A percentile compares a stretch with the other conserved stretches of the same genome.
Conservation (phyloP, 2,888 invertebrate genomes). For the Isotomurus palustris region DNA sequence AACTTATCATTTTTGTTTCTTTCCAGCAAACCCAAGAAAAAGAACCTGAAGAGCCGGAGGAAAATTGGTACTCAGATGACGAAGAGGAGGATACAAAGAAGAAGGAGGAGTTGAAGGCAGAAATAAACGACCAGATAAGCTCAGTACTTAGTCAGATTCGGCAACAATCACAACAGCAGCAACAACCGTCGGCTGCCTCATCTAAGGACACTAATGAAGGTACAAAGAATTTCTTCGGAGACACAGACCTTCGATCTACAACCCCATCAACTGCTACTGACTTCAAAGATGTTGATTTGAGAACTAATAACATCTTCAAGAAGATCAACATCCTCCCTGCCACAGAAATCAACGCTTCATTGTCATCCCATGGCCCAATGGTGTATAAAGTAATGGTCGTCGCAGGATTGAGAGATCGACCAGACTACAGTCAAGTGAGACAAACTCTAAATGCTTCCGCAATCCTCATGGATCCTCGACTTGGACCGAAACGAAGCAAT, state of each 20-base stretch:
- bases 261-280: constrained; percentile 47
- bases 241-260: constrained; percentile 61
- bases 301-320: constrained; percentile 64
- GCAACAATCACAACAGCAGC: constrained; percentile 18
- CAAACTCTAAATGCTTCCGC: constrained; percentile 28
- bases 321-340: constrained; percentile 74
- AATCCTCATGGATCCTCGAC: constrained; percentile 62
- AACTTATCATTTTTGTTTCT: constrained; percentile 1
- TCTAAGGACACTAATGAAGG: neutral
- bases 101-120: constrained; percentile 20
- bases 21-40: constrained; percentile 27
- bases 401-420: constrained; percentile 65
- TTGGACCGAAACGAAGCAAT: constrained; percentile 48
- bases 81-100: constrained; percentile 22
- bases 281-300: constrained; percentile 64
- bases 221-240: constrained; percentile 52
- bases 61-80: constrained; percentile 35
- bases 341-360: constrained; percentile 78
- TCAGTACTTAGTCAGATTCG: constrained; percentile 42
- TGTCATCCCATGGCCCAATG: constrained; percentile 71
- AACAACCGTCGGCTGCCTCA: neutral
- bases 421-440: constrained; percentile 65
- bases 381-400: constrained; percentile 58
- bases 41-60: constrained; percentile 52
- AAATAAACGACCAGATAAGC: constrained; percentile 35